These are phyloP conservation scores for Ptychobarbus kaznakovi DNA, from an alignment of 2,797 vertebrate species.

Conservation along the genomic window DNA sequence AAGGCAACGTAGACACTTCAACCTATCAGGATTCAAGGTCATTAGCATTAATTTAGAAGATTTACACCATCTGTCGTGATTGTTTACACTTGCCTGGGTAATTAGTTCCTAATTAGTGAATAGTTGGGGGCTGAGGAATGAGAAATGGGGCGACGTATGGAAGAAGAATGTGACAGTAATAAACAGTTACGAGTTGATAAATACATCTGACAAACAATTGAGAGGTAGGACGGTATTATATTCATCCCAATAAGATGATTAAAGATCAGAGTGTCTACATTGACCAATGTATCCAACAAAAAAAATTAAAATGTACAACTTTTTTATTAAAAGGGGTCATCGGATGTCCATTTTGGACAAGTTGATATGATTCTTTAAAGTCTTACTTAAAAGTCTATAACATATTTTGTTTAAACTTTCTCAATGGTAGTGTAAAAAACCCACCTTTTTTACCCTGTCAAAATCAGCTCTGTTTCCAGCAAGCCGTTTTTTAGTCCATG, in stretches of 20 bases:
- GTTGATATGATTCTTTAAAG: too few relatives aligned
- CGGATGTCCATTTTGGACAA: too few relatives aligned
- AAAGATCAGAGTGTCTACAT: background rate
- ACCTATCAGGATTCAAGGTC: slow-evolving; percentile 79
- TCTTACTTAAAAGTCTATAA: too few relatives aligned
- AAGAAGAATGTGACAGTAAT: slow-evolving; percentile 18
- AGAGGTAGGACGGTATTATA: background rate
- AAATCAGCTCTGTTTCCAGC: too few relatives aligned
- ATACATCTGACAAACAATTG: background rate
- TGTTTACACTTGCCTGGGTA: slow-evolving; percentile 91
- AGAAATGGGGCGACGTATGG: slow-evolving; percentile 5
- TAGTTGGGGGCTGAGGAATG: slow-evolving; percentile 69
- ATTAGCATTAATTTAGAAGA: slow-evolving; percentile 80
- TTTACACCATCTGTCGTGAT: slow-evolving; percentile 88
- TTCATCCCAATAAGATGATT: background rate
- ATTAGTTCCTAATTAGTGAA: slow-evolving; percentile 92
- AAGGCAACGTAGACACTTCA: slow-evolving; percentile 62
- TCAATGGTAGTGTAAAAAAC: too few relatives aligned
- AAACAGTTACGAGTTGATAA: background rate
- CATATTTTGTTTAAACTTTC: too few relatives aligned
- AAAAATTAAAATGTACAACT: background rate
- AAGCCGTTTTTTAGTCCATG: too few relatives aligned
- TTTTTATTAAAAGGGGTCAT: background rate
- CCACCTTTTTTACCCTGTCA: too few relatives aligned
- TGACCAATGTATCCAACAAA: background rate